These are phyloP conservation scores for Penelope pileata DNA, from an alignment of 2,113 vertebrate genomes.

Conservation along the genomic window DNA sequence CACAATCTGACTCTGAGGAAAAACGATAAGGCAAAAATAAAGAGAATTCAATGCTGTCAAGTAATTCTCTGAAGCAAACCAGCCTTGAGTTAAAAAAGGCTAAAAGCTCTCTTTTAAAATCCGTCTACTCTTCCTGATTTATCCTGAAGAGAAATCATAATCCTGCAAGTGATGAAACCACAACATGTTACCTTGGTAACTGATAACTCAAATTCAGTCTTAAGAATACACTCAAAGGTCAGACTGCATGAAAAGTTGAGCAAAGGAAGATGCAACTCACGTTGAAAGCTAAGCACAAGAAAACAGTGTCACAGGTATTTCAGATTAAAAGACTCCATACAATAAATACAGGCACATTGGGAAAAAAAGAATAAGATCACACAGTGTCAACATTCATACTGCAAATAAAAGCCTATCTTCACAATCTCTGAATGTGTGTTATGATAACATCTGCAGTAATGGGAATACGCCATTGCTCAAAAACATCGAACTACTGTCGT, in stretches of 20 bases:
- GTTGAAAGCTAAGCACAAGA: neutral
- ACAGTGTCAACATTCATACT: neutral
- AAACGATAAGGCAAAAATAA: neutral
- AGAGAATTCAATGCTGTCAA: neutral
- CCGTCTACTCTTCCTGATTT: conserved; percentile 8
- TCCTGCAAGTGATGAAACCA: conserved; percentile 56
- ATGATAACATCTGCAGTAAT: neutral
- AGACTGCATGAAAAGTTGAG: conserved; percentile 28
- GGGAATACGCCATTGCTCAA: neutral
- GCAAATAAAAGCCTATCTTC: neutral
- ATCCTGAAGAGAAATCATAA: conserved; percentile 62
- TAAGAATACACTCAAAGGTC: conserved; percentile 54
- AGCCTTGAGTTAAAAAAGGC: neutral
- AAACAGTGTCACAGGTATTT: neutral
- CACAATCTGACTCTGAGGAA: neutral
- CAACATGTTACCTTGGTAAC: conserved; percentile 69
- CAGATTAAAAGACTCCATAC: neutral
- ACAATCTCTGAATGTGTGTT: neutral
- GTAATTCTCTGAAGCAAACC: neutral
- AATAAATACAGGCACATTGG: neutral
- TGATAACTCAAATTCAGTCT: conserved; percentile 42
- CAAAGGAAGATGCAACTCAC: neutral
- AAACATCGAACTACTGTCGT: neutral
- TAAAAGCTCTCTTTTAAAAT: conserved; percentile 36
- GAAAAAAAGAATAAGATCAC: neutral